Conservation (phyloP, 1,140 invertebrate genomes). For the Aphis gossypii region DNA sequence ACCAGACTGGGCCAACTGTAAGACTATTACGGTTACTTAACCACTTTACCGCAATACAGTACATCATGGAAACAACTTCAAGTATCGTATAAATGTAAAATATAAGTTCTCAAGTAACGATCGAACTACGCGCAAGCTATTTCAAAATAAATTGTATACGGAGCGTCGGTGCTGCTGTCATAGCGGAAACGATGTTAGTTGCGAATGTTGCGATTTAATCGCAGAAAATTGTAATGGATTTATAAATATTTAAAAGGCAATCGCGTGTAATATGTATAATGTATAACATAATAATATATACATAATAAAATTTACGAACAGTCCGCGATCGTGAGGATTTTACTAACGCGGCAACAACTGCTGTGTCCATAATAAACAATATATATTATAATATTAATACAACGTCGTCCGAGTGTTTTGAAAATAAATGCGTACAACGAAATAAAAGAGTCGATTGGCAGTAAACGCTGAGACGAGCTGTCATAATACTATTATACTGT, state of each 20-base stretch:
- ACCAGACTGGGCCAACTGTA: neutral
- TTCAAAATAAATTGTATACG: neutral
- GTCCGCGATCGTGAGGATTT: neutral
- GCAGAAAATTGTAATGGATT: neutral
- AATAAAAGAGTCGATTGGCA: neutral
- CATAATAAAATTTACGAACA: neutral
- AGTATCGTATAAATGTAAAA: neutral
- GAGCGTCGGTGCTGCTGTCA: neutral
- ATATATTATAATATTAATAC: neutral
- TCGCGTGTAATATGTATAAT: neutral
- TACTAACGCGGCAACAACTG: neutral
- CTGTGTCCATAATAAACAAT: too few relatives aligned
- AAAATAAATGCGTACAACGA: neutral
- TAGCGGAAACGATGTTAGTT: neutral
- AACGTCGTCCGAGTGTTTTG: neutral
- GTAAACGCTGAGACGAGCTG: too few relatives aligned
- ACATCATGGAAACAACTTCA: neutral
- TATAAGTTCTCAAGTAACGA: neutral
- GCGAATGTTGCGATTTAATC: slow-evolving; percentile 11
- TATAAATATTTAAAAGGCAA: slow-evolving; percentile 28
- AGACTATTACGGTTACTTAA: neutral
- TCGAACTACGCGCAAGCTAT: neutral
- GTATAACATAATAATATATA: neutral
- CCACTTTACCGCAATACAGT: neutral
- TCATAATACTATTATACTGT: too few relatives aligned